Evolutionary conservation across 2,888 invertebrate genomes (phyloP), one percentile per base, ranked within the genome.

Genomic region (Nesidiocoris tenuis): DNA sequence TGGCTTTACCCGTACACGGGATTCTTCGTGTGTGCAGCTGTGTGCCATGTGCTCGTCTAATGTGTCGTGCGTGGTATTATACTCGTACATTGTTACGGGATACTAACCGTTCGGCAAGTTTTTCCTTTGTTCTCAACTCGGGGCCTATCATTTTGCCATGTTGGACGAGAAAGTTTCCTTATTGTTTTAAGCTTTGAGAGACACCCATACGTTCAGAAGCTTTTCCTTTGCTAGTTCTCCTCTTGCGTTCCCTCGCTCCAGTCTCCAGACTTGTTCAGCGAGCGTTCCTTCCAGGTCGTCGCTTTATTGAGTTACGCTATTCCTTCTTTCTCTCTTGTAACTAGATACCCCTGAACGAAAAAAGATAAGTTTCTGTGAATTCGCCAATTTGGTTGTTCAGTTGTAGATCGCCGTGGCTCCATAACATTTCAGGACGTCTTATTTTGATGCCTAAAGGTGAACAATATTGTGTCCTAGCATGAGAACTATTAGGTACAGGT

Each of bases 101-200:
- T 39, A 39, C 39, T 39, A 39, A 39, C 39, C 39, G 39, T 39
- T 39, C 39, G 3, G 39, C 39, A 39, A 67, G 67, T 67, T 25
- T 65, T 65, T 23, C 23, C 65, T 65, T 67, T 55, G 67, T 16
- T 54, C 39, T 39, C 39, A 39, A 39, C 39, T 39, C 39, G 5
- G 3, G 12, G 39, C 39, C 39, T 23, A 18, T 21, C 67, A 39
- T 67, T 67, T 56, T 39, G 39, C 39, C 3, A 12, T 12, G 54
- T 67, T 56, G 22, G 56, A 56, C 19, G 54, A 16, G 55, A 21
- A 67, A 56, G 54, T 67, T 54, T 54, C 56, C 67, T 56, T 67
- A 67, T 67, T 67, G 67, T 67, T 67, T 67, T 67, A 67, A 67
- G 54, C 56, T 67, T 54, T 19, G 54, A 66, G 55, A 56, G 55